These are phyloP conservation scores for Astyanax mexicanus DNA, from an alignment of 2,797 vertebrate species.

Conservation along the genomic window DNA sequence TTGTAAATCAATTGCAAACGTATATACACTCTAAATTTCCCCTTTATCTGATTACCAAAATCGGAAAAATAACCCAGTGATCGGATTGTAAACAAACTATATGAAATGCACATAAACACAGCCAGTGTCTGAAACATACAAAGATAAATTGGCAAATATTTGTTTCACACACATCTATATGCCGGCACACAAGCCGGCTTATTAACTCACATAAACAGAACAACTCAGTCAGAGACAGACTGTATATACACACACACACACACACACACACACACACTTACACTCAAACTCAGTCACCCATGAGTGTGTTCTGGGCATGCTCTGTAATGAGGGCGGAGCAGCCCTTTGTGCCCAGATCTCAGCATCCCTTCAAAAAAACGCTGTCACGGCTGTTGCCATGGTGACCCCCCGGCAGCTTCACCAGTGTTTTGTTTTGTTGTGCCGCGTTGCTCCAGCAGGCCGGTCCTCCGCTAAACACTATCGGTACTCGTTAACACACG, in stretches of 20 bases:
- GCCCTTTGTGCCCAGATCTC: slow-evolving; percentile 29
- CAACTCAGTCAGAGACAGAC: neutral
- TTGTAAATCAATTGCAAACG: too few relatives aligned
- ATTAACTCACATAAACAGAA: neutral
- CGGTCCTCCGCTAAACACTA: neutral
- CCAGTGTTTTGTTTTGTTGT: slow-evolving; percentile 32
- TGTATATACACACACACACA: neutral
- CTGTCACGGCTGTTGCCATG: slow-evolving; percentile 71
- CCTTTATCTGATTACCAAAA: too few relatives aligned
- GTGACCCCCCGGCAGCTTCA: slow-evolving; percentile 56
- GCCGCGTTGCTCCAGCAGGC: neutral
- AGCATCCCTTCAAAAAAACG: slow-evolving; percentile 63
- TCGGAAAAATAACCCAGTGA: too few relatives aligned
- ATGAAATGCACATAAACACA: too few relatives aligned
- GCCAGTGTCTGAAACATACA: neutral
- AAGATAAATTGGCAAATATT: neutral
- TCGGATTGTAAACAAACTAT: too few relatives aligned
- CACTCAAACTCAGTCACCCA: neutral
- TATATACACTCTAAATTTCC: too few relatives aligned
- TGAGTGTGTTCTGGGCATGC: slow-evolving; percentile 22
- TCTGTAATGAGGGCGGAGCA: slow-evolving; percentile 26
- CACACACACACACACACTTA: neutral
- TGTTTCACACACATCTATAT: neutral
- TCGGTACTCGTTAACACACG: slow-evolving; percentile 47
- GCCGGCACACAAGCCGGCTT: neutral